phyloP scores from a whole-genome alignment of 2,113 vertebrate genomes.

The Charina bottae region DNA sequence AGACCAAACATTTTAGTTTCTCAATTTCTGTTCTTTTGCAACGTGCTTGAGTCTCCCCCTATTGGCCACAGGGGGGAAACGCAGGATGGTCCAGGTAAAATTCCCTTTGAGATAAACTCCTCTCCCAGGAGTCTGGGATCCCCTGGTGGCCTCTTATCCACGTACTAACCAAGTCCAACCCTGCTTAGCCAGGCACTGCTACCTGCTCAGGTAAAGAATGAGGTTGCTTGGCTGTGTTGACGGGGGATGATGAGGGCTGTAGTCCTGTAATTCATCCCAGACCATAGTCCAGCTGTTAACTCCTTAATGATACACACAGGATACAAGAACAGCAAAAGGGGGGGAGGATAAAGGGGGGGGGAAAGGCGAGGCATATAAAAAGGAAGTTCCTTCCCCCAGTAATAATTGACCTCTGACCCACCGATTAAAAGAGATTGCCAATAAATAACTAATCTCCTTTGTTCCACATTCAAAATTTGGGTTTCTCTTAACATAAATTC shows the following conservation, averaged over 20 bases:
- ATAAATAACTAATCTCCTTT: background rate
- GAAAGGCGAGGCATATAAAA: background rate
- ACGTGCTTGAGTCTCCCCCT: conserved; percentile 10
- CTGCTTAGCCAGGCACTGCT: background rate
- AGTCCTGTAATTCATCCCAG: background rate
- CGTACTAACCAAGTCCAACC: background rate
- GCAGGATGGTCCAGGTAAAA: background rate
- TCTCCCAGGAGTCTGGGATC: background rate
- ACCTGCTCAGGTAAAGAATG: background rate
- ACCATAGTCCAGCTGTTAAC: background rate
- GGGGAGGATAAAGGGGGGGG: background rate
- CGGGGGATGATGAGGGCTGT: background rate
- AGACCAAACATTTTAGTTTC: background rate
- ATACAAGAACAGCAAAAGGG: background rate
- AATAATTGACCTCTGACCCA: background rate
- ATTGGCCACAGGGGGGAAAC: conserved; percentile 26
- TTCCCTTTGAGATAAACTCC: background rate
- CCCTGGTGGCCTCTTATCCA: background rate
- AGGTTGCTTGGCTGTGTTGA: background rate
- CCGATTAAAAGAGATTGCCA: background rate
- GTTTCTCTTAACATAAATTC: background rate
- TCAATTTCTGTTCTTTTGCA: background rate
- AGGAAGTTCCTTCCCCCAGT: background rate
- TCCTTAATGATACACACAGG: background rate
- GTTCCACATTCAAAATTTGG: background rate